Percentiles rank a stretch among this genome's conserved stretches.
These are phyloP conservation scores for Sylvia atricapilla DNA, from an alignment of 2,113 vertebrate genomes.

Conservation along the genomic window DNA sequence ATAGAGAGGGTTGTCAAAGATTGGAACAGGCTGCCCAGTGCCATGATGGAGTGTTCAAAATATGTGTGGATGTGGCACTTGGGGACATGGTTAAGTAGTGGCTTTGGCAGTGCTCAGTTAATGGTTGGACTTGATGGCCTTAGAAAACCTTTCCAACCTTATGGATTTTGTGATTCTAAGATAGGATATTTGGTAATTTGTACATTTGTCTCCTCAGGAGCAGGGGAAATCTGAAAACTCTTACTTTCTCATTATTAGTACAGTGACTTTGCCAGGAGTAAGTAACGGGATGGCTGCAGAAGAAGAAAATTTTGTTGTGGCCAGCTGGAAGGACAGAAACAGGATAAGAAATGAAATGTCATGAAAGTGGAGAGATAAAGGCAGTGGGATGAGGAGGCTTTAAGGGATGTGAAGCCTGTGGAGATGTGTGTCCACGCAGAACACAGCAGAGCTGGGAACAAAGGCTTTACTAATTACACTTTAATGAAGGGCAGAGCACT, in stretches of 20 bases:
- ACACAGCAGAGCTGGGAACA: not conserved
- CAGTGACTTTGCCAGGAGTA: not conserved
- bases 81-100: not conserved
- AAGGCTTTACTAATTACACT: not conserved
- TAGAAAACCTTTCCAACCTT: not conserved
- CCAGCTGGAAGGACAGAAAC: not conserved
- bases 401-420: not conserved
- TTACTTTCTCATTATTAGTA: not conserved
- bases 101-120: not conserved
- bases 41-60: not conserved
- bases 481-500: not conserved
- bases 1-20: not conserved
- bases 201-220: not conserved
- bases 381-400: not conserved
- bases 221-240: not conserved
- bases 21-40: not conserved
- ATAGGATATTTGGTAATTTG: not conserved
- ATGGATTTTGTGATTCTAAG: not conserved
- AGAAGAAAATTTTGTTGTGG: not conserved
- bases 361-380: not conserved
- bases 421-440: not conserved
- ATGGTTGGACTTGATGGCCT: not conserved
- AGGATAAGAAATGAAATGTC: accelerated
- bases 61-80: not conserved
- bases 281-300: not conserved